Percentiles rank a stretch among this genome's conserved stretches.
Evolutionary conservation across 2,888 invertebrate species (phyloP).

Genomic region (Drosophila pegasa): DNA sequence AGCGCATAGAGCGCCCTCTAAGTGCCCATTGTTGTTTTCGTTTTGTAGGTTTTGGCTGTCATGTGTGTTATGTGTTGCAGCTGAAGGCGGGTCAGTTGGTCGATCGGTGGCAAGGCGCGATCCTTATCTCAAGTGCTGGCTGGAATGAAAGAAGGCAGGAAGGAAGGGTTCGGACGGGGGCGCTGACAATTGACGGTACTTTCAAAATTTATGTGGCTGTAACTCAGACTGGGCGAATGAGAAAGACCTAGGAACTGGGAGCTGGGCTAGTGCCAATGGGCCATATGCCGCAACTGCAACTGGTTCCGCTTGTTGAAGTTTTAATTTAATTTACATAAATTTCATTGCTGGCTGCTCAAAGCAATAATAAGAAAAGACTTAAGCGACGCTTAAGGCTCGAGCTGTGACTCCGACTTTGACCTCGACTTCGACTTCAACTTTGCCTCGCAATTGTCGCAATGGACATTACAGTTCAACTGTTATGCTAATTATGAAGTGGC

Average conservation of each 20-base stretch:
- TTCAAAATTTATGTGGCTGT: slow-evolving; percentile 66
- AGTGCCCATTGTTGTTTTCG: neutral
- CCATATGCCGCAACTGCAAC: slow-evolving; percentile 57
- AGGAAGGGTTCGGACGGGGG: slow-evolving; percentile 45
- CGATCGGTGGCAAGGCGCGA: slow-evolving; percentile 26
- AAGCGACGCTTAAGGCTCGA: slow-evolving; percentile 4
- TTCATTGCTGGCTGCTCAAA: slow-evolving; percentile 70
- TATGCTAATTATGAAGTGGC: slow-evolving; percentile 66
- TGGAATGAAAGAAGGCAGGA: neutral
- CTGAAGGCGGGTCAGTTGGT: slow-evolving; percentile 35
- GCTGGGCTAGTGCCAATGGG: slow-evolving; percentile 12
- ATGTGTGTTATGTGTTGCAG: slow-evolving; percentile 8
- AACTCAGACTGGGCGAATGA: slow-evolving; percentile 20
- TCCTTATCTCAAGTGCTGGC: slow-evolving; percentile 56
- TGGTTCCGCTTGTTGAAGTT: slow-evolving; percentile 81
- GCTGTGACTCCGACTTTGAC: slow-evolving; percentile 12
- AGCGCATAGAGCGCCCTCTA: neutral
- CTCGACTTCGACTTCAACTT: neutral
- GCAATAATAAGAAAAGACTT: slow-evolving; percentile 6
- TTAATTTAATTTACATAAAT: slow-evolving; percentile 82
- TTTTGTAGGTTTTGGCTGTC: neutral
- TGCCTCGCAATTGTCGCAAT: slow-evolving; percentile 57
- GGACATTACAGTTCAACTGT: slow-evolving; percentile 49
- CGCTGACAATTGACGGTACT: slow-evolving; percentile 62
- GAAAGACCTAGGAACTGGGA: slow-evolving; percentile 1